Base-by-base conservation (phyloP, 2,113 vertebrate genomes). In the Apeltes quadracus region DNA sequence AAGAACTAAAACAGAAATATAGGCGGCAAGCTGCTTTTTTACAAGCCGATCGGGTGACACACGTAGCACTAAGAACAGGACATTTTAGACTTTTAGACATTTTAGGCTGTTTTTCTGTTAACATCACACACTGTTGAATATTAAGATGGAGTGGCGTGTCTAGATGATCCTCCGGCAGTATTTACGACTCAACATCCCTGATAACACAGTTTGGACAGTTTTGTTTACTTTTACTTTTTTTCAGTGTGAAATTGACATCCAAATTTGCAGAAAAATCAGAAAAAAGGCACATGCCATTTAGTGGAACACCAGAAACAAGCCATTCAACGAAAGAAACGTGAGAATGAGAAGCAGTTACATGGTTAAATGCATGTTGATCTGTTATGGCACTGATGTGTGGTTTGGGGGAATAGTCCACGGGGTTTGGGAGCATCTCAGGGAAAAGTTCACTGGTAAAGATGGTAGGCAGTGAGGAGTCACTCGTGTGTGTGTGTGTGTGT, bases 241-340 rank as follows among this genome's bases (percentile, higher is more conserved):
- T 81, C 66, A 76, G 78, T 86, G 83, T 92, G 90, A 87, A 84
- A 89, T 84, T 81, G 73, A 92, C 79, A 85, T 93, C 88, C 86
- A 88, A 91, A 87, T 91, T 90, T 41, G 85, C 90, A 89, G 85
- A 90, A 91, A 92, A 93, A 91, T 87, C 87, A 90, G 89, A 91
- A 93, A 94, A 90, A 94, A 94, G 92, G 93, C 92, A 94, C 94
- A 92, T 92, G 92, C 89, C 91, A 92, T 92, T 84, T 81, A 88
- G 93, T 93, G 92, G 86, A 90, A 92, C 87, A 91, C 74, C 69
- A 76, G 57, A 87, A 90, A 85, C 61, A 79, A 89, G 87, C 43
- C 48, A 46, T 72, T 80, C 41, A 66, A 81, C 58, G 54, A 84
- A 87, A 78, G 38, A 84, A 87, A 88, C 38, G 62, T 79, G 84